phyloP scores from a whole-genome alignment of 2,888 invertebrate species.

The Thecocarcelia acutangulata region DNA sequence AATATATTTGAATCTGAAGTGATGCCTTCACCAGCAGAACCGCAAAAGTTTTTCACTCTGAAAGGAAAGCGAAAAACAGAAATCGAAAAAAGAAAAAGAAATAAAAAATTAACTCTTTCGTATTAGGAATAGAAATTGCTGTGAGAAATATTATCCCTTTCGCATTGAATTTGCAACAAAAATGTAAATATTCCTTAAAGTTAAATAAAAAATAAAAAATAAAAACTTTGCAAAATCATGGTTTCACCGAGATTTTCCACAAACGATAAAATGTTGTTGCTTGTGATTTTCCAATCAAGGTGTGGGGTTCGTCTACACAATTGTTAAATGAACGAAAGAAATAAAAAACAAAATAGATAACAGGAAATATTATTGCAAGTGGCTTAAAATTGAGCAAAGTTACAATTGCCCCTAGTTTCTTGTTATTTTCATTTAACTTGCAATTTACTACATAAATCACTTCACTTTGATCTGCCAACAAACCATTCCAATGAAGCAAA shows the following conservation, averaged over 20 bases:
- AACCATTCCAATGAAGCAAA: conserved; percentile 32
- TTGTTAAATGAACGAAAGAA: not conserved
- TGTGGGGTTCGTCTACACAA: not conserved
- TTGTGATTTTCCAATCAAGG: conserved; percentile 35
- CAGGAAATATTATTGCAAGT: conserved; percentile 50
- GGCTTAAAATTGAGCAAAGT: conserved; percentile 31
- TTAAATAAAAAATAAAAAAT: conserved; percentile 2
- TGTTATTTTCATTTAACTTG: not conserved
- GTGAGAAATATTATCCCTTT: not conserved
- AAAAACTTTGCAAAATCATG: conserved; percentile 8
- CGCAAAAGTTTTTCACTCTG: conserved; percentile 89
- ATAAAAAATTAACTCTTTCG: conserved; percentile 42
- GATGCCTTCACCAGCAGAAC: conserved; percentile 91
- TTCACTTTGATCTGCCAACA: conserved; percentile 32
- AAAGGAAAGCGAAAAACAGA: conserved; percentile 40
- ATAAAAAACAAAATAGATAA: too few relatives aligned
- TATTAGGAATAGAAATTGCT: conserved; percentile 11
- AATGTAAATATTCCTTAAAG: conserved; percentile 47
- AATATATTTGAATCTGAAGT: conserved; percentile 86
- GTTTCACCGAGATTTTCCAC: not conserved
- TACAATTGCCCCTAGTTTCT: not conserved
- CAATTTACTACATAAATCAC: conserved; percentile 35
- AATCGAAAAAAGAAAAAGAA: conserved; percentile 28
- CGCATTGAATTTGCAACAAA: conserved; percentile 1
- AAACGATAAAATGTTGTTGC: conserved; percentile 31